These are phyloP conservation scores for Drosophila quadrilineata DNA, from an alignment of 1,140 invertebrate genomes.

Conservation along the genomic window DNA sequence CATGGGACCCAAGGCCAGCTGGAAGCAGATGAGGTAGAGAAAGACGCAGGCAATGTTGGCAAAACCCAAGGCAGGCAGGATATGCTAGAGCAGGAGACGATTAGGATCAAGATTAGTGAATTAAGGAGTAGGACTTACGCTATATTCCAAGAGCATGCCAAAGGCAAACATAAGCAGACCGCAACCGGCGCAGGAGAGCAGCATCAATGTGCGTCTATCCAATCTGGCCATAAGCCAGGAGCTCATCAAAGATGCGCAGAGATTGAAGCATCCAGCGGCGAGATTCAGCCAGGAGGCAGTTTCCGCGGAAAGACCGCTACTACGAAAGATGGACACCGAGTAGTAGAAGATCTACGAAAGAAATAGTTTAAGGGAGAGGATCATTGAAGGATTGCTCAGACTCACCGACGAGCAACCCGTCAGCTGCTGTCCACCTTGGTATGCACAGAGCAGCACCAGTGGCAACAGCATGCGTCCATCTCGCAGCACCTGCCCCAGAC, in stretches of 20 bases:
- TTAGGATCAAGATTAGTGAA: background rate
- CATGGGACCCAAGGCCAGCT: slow-evolving; percentile 91
- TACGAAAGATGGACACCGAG: slow-evolving; percentile 85
- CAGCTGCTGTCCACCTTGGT: slow-evolving; percentile 91
- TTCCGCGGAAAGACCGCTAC: slow-evolving; percentile 83
- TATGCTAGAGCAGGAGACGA: slow-evolving; percentile 68
- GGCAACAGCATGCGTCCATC: slow-evolving; percentile 82
- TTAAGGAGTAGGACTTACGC: slow-evolving; percentile 80
- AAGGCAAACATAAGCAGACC: slow-evolving; percentile 83
- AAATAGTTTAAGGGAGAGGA: background rate
- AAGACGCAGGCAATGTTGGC: slow-evolving; percentile 85
- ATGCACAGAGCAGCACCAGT: slow-evolving; percentile 86
- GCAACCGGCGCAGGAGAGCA: slow-evolving; percentile 82
- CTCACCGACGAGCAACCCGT: slow-evolving; percentile 92
- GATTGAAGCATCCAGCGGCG: slow-evolving; percentile 86
- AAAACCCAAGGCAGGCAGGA: slow-evolving; percentile 82
- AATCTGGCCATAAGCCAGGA: slow-evolving; percentile 83
- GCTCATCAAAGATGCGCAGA: slow-evolving; percentile 85
- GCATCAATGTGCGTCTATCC: slow-evolving; percentile 83
- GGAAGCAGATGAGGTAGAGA: slow-evolving; percentile 90
- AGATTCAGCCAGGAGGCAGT: slow-evolving; percentile 85
- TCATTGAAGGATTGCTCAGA: background rate
- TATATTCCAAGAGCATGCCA: slow-evolving; percentile 82
- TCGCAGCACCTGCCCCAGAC: slow-evolving; percentile 21
- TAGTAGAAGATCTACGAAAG: slow-evolving; percentile 87